Conservation (phyloP, 2,113 vertebrate genomes). For the Phaetusa simplex region DNA sequence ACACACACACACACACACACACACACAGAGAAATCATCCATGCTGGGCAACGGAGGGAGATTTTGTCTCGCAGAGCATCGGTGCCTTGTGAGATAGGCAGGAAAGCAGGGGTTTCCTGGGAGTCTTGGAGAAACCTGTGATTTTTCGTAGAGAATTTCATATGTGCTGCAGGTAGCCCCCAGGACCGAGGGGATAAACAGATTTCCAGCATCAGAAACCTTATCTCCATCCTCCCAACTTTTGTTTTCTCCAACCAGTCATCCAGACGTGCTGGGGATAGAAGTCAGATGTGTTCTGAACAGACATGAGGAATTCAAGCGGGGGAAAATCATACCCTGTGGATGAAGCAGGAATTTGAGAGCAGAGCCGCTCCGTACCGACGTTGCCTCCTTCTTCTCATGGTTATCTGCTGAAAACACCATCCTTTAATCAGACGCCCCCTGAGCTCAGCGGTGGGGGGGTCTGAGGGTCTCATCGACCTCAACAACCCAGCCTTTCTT, state of each 20-base stretch:
- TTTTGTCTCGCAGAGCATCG: neutral
- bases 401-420: neutral
- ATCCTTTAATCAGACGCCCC: neutral
- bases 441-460: neutral
- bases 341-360: neutral
- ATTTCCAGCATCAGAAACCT: neutral
- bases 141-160: neutral
- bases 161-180: neutral
- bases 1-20: neutral
- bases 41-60: neutral
- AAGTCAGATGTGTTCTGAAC: conserved; percentile 7
- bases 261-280: neutral
- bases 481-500: neutral
- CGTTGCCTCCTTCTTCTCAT: neutral
- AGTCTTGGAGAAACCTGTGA: neutral
- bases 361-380: accelerated
- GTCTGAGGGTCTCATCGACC: neutral
- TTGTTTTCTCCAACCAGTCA: neutral
- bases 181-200: accelerated
- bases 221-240: neutral
- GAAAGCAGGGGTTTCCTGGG: neutral
- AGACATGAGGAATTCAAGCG: neutral
- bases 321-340: neutral
- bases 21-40: neutral
- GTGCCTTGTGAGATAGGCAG: neutral